phyloP scores from a whole-genome alignment of 2,888 invertebrate species.

The Eupithecia subumbrata region DNA sequence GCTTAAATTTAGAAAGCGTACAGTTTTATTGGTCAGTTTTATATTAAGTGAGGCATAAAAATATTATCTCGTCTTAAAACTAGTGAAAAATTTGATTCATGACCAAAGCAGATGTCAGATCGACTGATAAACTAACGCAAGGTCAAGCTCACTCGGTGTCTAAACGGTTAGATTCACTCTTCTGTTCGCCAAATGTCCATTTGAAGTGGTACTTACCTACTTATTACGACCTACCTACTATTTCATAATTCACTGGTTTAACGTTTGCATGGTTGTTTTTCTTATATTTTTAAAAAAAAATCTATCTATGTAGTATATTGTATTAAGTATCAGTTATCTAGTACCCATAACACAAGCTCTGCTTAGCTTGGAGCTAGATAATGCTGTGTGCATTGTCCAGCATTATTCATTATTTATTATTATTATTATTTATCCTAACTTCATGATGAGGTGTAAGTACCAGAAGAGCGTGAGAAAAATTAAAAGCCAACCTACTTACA shows the following conservation, averaged over 20 bases:
- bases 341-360: too few relatives aligned
- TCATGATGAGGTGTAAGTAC: not conserved
- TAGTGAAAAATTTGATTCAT: not conserved
- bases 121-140: slow-evolving; percentile 48
- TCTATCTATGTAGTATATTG: too few relatives aligned
- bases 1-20: not conserved
- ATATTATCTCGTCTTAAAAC: not conserved
- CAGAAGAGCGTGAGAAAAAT: not conserved
- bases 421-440: too few relatives aligned
- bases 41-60: not conserved
- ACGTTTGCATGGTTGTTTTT: not conserved
- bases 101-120: slow-evolving; percentile 26
- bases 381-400: too few relatives aligned
- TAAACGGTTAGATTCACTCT: slow-evolving; percentile 32
- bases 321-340: too few relatives aligned
- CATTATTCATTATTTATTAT: too few relatives aligned
- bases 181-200: slow-evolving; percentile 33
- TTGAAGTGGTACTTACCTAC: not conserved
- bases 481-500: not conserved
- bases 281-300: too few relatives aligned
- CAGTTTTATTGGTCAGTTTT: not conserved
- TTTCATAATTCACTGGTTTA: not conserved
- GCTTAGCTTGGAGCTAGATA: too few relatives aligned
- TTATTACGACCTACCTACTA: not conserved
- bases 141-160: slow-evolving; percentile 37